Percentiles rank a stretch among this genome's conserved stretches.
Evolutionary conservation across 2,888 invertebrate genomes (phyloP).

Genomic region (Oligia strigilis): DNA sequence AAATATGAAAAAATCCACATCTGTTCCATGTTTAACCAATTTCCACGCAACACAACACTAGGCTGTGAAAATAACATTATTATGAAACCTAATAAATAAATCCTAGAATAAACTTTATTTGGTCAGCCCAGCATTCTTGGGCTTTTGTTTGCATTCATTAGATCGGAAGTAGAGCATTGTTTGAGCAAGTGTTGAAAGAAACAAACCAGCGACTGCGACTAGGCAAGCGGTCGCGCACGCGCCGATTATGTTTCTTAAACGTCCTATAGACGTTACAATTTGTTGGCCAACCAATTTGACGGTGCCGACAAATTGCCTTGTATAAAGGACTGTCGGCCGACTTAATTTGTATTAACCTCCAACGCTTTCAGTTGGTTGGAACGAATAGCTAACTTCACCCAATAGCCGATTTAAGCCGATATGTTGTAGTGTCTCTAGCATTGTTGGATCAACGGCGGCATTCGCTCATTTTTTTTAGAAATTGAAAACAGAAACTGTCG

Average conservation of each 20-base stretch:
- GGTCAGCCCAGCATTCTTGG: conserved; percentile 68
- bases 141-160: conserved; percentile 75
- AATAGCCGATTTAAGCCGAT: neutral
- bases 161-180: conserved; percentile 83
- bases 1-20: conserved; percentile 29
- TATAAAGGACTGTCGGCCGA: neutral
- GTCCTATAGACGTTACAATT: conserved; percentile 4
- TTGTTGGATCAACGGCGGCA: no score
- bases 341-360: neutral
- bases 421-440: neutral
- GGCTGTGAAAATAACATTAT: conserved; percentile 43
- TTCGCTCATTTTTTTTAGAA: neutral
- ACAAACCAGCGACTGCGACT: conserved; percentile 69
- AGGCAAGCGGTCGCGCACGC: conserved; percentile 58
- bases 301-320: neutral
- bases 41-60: conserved; percentile 4
- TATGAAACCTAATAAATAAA: conserved; percentile 55
- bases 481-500: neutral
- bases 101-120: conserved; percentile 60
- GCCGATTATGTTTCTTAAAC: conserved; percentile 46
- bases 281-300: neutral
- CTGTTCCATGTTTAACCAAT: conserved; percentile 33
- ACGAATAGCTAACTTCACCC: neutral
- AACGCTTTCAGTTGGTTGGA: neutral
- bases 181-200: conserved; percentile 86